A percentile compares a stretch with the other conserved stretches of the same genome.
phyloP scores from a whole-genome alignment of 2,113 vertebrate species.

The Orycteropus afer region DNA sequence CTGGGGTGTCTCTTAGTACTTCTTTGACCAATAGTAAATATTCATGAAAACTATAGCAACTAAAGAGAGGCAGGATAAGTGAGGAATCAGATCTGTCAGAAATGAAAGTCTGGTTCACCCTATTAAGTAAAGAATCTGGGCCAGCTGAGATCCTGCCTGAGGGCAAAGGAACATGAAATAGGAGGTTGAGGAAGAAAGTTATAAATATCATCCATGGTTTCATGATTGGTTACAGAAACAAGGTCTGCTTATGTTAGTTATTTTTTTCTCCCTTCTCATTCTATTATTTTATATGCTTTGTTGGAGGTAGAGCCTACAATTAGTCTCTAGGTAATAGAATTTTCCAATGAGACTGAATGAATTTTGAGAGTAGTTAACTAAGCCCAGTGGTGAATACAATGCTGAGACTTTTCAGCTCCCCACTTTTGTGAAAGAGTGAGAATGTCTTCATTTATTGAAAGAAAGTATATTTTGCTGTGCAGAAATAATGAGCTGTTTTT shows the following conservation, averaged over 20 bases:
- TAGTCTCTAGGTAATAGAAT: background rate
- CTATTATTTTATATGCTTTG: background rate
- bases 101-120: background rate
- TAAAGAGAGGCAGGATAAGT: background rate
- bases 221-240: background rate
- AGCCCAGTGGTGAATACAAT: background rate
- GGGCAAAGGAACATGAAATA: background rate
- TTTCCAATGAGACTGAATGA: conserved; percentile 2
- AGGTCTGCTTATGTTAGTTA: background rate
- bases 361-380: background rate
- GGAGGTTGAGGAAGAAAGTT: background rate
- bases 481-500: background rate
- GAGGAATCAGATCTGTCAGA: background rate
- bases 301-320: background rate
- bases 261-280: background rate
- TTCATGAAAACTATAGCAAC: background rate
- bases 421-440: background rate
- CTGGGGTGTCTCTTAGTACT: background rate
- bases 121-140: background rate
- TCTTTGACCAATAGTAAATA: background rate
- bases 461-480: background rate
- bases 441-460: background rate
- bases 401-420: background rate
- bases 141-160: background rate
- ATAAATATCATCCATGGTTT: background rate